Conservation (phyloP, 2,113 vertebrate species). For the Prolemur simus region DNA sequence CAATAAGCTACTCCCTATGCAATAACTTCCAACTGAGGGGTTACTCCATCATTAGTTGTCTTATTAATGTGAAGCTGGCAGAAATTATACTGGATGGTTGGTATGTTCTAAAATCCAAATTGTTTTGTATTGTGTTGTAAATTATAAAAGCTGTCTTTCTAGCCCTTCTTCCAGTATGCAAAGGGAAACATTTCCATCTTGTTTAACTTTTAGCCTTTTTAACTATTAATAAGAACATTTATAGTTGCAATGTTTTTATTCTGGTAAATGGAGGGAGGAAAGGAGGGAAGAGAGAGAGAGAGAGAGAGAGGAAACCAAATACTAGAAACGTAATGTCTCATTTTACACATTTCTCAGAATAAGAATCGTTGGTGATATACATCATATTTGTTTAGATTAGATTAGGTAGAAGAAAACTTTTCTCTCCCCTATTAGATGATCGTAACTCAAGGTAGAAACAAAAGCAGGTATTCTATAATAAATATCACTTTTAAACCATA, state of each 20-base stretch:
- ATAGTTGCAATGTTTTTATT: background rate
- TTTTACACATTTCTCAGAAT: background rate
- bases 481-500: background rate
- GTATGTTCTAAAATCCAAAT: background rate
- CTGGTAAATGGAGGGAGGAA: background rate
- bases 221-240: background rate
- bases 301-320: background rate
- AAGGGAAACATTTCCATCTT: background rate
- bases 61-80: background rate
- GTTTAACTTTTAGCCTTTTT: background rate
- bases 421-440: background rate
- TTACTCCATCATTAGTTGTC: background rate
- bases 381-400: background rate
- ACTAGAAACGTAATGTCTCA: background rate
- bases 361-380: background rate
- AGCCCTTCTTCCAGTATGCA: background rate
- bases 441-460: background rate
- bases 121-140: background rate
- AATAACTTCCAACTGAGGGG: background rate
- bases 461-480: background rate
- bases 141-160: background rate
- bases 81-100: background rate
- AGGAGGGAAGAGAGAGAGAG: background rate
- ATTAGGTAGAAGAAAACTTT: background rate
- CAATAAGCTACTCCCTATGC: accelerated